Evolutionary conservation across 2,888 invertebrate species (phyloP).

Genomic region (Sclerodermus sp.): DNA sequence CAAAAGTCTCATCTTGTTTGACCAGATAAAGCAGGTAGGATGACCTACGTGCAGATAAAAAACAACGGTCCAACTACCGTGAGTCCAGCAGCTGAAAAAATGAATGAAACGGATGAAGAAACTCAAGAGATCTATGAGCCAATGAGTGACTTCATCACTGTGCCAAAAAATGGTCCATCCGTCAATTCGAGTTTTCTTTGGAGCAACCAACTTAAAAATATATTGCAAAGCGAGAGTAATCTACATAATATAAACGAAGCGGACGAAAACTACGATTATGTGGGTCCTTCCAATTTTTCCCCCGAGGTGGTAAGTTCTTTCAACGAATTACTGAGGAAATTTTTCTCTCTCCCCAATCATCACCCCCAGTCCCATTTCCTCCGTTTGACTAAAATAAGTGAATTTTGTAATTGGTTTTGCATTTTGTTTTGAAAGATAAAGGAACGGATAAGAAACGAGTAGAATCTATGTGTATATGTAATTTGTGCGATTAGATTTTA

Average conservation of each 20-base stretch:
- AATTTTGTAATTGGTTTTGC: no score
- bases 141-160: slow-evolving; percentile 22
- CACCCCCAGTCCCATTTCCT: no score
- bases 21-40: slow-evolving; percentile 15
- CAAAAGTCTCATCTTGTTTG: no score
- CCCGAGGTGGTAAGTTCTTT: background rate
- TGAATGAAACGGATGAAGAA: slow-evolving; percentile 24
- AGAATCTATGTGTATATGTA: no score
- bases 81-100: slow-evolving; percentile 20
- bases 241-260: no score
- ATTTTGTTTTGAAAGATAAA: no score
- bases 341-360: no score
- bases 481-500: no score
- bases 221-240: no score
- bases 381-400: no score
- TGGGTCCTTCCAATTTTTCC: slow-evolving; percentile 15
- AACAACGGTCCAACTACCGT: slow-evolving; percentile 11
- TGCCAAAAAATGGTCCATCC: slow-evolving; percentile 9
- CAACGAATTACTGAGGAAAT: no score
- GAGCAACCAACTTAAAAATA: slow-evolving; percentile 21
- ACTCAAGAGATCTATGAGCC: slow-evolving; percentile 23
- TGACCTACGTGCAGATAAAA: slow-evolving; percentile 14
- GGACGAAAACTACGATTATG: slow-evolving; percentile 24
- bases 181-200: slow-evolving; percentile 44
- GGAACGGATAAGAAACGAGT: no score